Evolutionary conservation across 2,113 vertebrate genomes (phyloP), one percentile per base, ranked within the genome.

Genomic region (Dasyurus viverrinus): DNA sequence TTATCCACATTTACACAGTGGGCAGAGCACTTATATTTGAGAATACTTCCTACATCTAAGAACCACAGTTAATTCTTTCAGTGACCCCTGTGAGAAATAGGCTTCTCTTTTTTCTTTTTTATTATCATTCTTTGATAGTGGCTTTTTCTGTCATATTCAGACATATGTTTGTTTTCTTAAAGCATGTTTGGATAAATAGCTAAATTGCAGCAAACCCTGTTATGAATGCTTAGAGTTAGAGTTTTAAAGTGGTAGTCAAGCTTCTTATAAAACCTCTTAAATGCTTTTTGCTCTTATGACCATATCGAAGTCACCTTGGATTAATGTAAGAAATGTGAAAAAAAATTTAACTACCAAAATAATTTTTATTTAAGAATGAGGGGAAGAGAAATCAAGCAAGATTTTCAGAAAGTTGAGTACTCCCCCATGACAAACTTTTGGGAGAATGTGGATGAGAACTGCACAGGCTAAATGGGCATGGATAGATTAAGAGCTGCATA

Each of bases 131-230:
- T 97, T 98, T 98, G 98, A 96, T 94, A 0, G 89, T 97, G 98
- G 96, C 92, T 97, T 98, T 97, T 98, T 97, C 93, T 97, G 97
- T 95, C 96, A 94, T 55, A 26, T 98, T 95, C 96, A 96, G 97
- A 96, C 97, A 94, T 97, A 95, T 91, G 14, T 97, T 97, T 97
- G 50, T 98, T 91, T 42, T 97, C 98, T 98, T 97, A 97, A 98
- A 97, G 98, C 98, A 98, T 98, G 98, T 98, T 98, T 90, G 95
- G 93, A 95, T 98, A 96, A 97, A 97, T 97, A 97, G 95, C 95
- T 96, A 92, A 98, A 84, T 84, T 98, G 60, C 96, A 97, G 89
- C 97, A 54, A 9, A 96, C 97, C 92, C 96, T 97, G 89, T 97
- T 97, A 98, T 98, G 98, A 98, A 96, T 97, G 93, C 93, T 84